These are phyloP conservation scores for Argentina silus DNA, from an alignment of 2,797 vertebrate genomes.

Conservation along the genomic window DNA sequence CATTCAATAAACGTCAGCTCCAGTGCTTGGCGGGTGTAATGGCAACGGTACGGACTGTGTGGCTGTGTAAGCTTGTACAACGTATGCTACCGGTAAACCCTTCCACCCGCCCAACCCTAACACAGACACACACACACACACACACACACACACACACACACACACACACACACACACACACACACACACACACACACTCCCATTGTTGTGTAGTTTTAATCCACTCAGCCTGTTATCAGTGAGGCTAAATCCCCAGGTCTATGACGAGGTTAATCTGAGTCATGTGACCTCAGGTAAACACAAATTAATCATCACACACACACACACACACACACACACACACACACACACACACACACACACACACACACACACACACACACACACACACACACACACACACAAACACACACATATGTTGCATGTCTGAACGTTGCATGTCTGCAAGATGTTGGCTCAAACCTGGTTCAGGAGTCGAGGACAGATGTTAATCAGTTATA, in stretches of 20 bases:
- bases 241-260: constrained; percentile 53
- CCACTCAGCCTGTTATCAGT: constrained; percentile 46
- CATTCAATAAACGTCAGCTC: too few relatives aligned
- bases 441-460: too few relatives aligned
- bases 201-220: constrained; percentile 31
- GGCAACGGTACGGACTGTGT: too few relatives aligned
- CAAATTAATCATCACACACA: constrained; percentile 33
- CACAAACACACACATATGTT: neutral
- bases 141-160: neutral
- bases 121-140: neutral
- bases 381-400: constrained; percentile 17
- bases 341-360: constrained; percentile 15
- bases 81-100: too few relatives aligned
- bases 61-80: too few relatives aligned
- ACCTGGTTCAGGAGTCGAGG: too few relatives aligned
- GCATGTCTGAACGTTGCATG: too few relatives aligned
- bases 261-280: constrained; percentile 57
- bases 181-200: constrained; percentile 3
- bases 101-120: too few relatives aligned
- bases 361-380: constrained; percentile 4
- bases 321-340: constrained; percentile 9
- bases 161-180: constrained; percentile 19
- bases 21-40: too few relatives aligned
- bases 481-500: too few relatives aligned
- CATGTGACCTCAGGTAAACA: constrained; percentile 51